Conservation (phyloP, 2,797 vertebrate genomes). For the Odontamblyopus rebecca region DNA sequence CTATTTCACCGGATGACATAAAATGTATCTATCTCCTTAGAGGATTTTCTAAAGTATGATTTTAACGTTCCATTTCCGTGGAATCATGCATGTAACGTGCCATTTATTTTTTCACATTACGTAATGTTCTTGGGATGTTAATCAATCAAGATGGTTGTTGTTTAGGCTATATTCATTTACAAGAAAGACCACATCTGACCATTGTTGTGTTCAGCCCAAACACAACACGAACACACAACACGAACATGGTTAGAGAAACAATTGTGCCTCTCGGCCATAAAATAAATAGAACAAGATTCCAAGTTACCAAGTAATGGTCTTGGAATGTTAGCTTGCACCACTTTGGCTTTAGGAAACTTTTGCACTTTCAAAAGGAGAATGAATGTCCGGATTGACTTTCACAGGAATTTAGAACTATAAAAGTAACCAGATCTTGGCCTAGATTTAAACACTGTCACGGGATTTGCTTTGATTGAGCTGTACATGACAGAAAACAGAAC, state of each 20-base stretch:
- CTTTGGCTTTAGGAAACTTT: neutral
- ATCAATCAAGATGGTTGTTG: too few species aligned
- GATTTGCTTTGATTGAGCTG: neutral
- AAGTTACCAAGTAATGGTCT: conserved; percentile 8
- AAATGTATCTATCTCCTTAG: too few species aligned
- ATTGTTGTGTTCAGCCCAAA: neutral
- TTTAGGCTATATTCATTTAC: neutral
- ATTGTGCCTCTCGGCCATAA: neutral
- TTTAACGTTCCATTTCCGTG: too few species aligned
- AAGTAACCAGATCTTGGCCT: conserved; percentile 4
- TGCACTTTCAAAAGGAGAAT: neutral
- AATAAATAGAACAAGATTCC: conserved; percentile 6
- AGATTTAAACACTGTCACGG: neutral
- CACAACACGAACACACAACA: neutral
- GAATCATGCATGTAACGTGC: too few species aligned
- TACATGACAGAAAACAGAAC: conserved; percentile 2
- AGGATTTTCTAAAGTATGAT: too few species aligned
- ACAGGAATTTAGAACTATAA: neutral
- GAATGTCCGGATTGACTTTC: neutral
- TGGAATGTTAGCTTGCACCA: conserved; percentile 15
- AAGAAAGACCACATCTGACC: neutral
- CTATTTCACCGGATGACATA: too few species aligned
- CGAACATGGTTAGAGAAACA: neutral
- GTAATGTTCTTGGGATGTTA: too few species aligned
- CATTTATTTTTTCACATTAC: too few species aligned